phyloP scores from a whole-genome alignment of 2,888 invertebrate genomes.

The Amphipyra berbera region DNA sequence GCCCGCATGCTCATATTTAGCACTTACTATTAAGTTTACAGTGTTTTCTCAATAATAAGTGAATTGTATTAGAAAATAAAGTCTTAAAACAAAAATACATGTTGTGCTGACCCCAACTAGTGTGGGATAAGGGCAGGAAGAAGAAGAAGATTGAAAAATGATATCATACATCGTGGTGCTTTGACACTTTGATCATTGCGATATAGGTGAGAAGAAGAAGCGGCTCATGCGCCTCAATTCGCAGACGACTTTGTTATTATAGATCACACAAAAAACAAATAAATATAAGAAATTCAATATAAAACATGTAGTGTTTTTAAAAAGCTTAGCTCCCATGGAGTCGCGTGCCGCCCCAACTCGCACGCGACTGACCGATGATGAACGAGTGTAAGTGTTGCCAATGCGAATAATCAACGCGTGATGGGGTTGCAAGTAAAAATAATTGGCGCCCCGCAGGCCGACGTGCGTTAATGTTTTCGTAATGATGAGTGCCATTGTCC shows the following conservation, averaged over 20 bases:
- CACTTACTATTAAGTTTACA: too few species aligned
- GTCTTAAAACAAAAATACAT: too few species aligned
- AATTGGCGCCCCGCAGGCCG: conserved; percentile 88
- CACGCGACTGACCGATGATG: conserved; percentile 78
- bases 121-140: too few species aligned
- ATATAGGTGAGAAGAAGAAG: too few species aligned
- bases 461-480: conserved; percentile 86
- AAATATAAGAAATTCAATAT: conserved; percentile 44
- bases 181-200: too few species aligned
- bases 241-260: conserved; percentile 28
- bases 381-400: conserved; percentile 82
- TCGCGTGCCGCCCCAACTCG: conserved; percentile 65
- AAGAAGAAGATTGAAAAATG: too few species aligned
- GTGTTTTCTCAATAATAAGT: too few species aligned
- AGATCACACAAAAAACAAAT: conserved; percentile 31
- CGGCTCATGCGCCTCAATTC: conserved; percentile 5
- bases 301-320: conserved; percentile 64
- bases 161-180: too few species aligned
- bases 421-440: conserved; percentile 85
- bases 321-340: conserved; percentile 63
- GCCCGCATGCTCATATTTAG: too few species aligned
- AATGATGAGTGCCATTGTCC: conserved; percentile 85
- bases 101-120: too few species aligned
- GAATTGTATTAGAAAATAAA: too few species aligned
- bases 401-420: conserved; percentile 75